Evolutionary conservation across 2,113 vertebrate species (phyloP).

Genomic region (Cynopterus brachyotis): DNA sequence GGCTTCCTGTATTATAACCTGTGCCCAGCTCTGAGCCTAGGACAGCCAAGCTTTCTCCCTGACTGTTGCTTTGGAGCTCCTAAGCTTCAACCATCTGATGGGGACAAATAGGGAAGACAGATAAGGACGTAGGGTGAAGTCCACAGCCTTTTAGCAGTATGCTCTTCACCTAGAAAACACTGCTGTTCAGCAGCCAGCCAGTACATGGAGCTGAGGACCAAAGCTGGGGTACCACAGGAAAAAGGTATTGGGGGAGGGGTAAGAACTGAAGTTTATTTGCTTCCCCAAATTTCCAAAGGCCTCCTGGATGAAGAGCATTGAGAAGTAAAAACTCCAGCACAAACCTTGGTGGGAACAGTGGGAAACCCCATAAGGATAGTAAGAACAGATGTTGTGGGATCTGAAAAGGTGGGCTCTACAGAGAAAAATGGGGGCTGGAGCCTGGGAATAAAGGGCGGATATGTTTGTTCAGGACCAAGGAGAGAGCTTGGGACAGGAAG

Average conservation of each 20-base stretch:
- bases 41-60: not conserved
- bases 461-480: not conserved
- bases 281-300: not conserved
- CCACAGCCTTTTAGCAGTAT: not conserved
- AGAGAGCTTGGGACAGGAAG: not conserved
- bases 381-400: not conserved
- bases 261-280: not conserved
- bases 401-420: not conserved
- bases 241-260: not conserved
- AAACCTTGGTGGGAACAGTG: not conserved
- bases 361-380: not conserved
- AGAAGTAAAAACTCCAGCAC: not conserved
- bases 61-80: not conserved
- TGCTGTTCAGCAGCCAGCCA: not conserved
- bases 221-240: not conserved
- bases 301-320: not conserved
- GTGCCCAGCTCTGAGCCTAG: not conserved
- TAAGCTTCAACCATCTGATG: not conserved
- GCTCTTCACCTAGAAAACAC: not conserved
- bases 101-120: not conserved
- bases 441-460: not conserved
- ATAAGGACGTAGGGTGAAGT: not conserved
- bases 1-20: constrained; percentile 19
- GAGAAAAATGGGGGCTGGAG: not conserved
- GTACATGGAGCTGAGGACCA: not conserved